Percentiles rank a stretch among this genome's conserved stretches.
Evolutionary conservation across 2,888 invertebrate species (phyloP).

Genomic region (Eupithecia vulgata): DNA sequence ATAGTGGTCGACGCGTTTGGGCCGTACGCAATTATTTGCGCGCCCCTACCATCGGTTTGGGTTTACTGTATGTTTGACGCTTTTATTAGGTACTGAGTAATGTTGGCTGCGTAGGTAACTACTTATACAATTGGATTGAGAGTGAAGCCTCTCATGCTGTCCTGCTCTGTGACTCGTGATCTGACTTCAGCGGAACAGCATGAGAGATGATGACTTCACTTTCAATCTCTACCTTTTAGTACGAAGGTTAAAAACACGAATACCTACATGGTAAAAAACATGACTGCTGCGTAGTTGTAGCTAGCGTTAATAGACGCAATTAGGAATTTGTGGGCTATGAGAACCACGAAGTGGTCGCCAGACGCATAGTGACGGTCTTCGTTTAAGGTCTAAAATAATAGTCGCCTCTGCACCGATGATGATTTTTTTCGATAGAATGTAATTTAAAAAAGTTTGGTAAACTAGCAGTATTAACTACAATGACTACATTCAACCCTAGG

Average conservation of each 20-base stretch:
- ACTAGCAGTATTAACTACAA: neutral
- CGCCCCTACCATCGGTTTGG: conserved; percentile 44
- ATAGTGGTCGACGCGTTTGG: conserved; percentile 51
- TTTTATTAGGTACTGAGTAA: neutral
- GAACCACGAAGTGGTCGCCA: neutral
- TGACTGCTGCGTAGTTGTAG: neutral
- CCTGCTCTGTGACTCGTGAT: neutral
- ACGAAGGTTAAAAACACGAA: neutral
- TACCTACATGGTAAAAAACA: neutral
- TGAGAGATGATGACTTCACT: neutral
- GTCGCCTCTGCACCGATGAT: neutral
- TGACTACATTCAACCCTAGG: neutral
- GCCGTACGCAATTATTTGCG: conserved; percentile 57
- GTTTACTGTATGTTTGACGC: neutral
- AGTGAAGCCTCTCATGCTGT: neutral
- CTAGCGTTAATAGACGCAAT: neutral
- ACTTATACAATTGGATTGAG: neutral
- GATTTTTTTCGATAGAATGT: neutral
- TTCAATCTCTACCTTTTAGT: neutral
- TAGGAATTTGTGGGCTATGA: neutral
- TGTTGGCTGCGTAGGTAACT: neutral
- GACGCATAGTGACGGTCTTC: neutral
- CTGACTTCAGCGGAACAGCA: neutral
- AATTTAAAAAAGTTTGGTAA: neutral
- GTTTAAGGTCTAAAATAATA: neutral